These are phyloP conservation scores for Uloborus plumipes DNA, from an alignment of 2,888 invertebrate genomes.

Conservation along the genomic window DNA sequence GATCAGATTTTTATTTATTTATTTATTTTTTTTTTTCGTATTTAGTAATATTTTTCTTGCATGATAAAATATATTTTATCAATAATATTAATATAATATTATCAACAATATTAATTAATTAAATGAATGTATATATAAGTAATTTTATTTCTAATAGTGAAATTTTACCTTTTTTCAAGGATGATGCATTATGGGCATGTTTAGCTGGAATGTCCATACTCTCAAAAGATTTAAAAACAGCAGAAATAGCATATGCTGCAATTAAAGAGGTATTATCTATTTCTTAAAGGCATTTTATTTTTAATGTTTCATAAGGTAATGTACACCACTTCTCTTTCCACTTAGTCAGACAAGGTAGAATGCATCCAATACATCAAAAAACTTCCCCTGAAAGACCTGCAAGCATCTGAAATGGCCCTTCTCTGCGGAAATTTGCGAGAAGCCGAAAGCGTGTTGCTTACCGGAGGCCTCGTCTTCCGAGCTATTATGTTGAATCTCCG, in stretches of 20 bases:
- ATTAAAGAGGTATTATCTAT: constrained; percentile 78
- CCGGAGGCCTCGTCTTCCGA: constrained; percentile 75
- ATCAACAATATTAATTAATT: too few relatives aligned
- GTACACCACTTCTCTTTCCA: neutral
- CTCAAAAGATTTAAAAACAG: constrained; percentile 86
- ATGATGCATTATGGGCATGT: constrained; percentile 86
- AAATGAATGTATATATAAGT: too few relatives aligned
- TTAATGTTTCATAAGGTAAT: neutral
- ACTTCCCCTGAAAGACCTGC: constrained; percentile 72
- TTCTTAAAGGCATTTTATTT: neutral
- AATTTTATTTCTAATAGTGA: too few relatives aligned
- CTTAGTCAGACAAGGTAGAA: constrained; percentile 82
- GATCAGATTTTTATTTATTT: too few relatives aligned
- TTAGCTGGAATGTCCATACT: constrained; percentile 92
- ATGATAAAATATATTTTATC: too few relatives aligned
- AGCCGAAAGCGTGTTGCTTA: constrained; percentile 80
- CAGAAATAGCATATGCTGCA: constrained; percentile 95
- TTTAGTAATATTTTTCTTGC: too few relatives aligned
- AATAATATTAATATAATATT: too few relatives aligned
- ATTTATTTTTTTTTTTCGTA: too few relatives aligned
- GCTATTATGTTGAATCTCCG: constrained; percentile 81
- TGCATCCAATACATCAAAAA: constrained; percentile 75
- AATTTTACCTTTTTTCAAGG: constrained; percentile 66
- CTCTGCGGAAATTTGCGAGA: constrained; percentile 79
- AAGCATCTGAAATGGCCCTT: constrained; percentile 79